phyloP scores from a whole-genome alignment of 2,888 invertebrate genomes.

The Theretra japonica region DNA sequence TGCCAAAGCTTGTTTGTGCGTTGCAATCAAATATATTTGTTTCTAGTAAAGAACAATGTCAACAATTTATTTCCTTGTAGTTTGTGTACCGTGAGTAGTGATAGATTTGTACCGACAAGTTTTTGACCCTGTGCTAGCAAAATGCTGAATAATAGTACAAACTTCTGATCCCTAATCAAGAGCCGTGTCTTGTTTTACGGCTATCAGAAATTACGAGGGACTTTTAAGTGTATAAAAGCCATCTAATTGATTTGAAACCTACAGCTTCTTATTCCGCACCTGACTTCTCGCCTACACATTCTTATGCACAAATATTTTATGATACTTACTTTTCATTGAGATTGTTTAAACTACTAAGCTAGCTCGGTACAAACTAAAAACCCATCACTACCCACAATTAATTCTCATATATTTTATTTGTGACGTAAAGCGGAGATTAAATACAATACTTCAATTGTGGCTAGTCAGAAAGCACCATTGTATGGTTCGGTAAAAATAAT shows the following conservation, averaged over 20 bases:
- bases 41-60: not conserved
- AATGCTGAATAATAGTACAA: not conserved
- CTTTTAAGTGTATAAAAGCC: too few relatives aligned
- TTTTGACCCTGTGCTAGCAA: not conserved
- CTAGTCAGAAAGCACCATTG: not conserved
- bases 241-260: too few relatives aligned
- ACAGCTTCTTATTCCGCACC: too few relatives aligned
- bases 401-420: not conserved
- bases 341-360: too few relatives aligned
- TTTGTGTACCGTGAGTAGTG: not conserved
- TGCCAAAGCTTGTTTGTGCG: conserved; percentile 12
- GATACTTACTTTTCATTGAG: too few relatives aligned
- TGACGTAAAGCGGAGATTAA: not conserved
- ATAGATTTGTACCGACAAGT: not conserved
- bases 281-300: too few relatives aligned
- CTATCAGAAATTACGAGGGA: too few relatives aligned
- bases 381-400: not conserved
- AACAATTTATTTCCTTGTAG: not conserved
- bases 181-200: too few relatives aligned
- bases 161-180: too few relatives aligned
- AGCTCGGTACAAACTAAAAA: not conserved
- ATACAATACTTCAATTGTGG: not conserved
- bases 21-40: not conserved
- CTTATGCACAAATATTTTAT: too few relatives aligned
- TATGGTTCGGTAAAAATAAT: not conserved